phyloP scores from a whole-genome alignment of 2,797 vertebrate genomes.

The Sylvia borin region DNA sequence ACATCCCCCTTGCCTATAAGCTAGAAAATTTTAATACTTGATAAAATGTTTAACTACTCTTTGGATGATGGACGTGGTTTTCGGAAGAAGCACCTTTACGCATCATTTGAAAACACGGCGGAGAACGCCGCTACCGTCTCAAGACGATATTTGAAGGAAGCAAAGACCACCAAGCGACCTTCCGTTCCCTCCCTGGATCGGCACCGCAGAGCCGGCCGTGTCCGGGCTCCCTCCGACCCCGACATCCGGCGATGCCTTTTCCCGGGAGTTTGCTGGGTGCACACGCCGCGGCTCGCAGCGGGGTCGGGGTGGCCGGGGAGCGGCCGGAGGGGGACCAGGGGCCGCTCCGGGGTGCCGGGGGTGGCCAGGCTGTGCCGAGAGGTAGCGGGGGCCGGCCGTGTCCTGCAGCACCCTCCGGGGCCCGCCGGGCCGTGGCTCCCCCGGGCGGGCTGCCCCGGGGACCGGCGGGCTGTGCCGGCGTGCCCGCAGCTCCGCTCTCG shows the following conservation, averaged over 20 bases:
- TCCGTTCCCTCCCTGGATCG: fast-evolving
- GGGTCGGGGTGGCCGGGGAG: neutral
- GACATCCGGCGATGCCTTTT: neutral
- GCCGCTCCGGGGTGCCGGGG: neutral
- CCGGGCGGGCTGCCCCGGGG: neutral
- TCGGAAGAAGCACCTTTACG: neutral
- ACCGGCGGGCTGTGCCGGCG: neutral
- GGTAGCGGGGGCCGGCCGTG: neutral
- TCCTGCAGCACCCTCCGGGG: neutral
- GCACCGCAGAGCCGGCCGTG: neutral
- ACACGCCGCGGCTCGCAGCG: neutral
- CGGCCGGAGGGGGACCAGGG: too few relatives aligned
- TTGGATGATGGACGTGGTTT: neutral
- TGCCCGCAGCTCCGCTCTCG: fast-evolving
- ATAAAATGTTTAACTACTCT: neutral
- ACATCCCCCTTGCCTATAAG: neutral
- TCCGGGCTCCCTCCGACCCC: neutral
- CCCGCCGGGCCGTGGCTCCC: neutral
- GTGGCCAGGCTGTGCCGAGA: too few relatives aligned
- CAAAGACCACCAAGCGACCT: neutral
- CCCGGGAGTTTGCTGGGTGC: fast-evolving
- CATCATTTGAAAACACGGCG: neutral
- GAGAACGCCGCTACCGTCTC: neutral
- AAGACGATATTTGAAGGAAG: neutral
- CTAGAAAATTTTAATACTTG: too few relatives aligned